Percentiles rank a stretch among this genome's conserved stretches.
Evolutionary conservation across 2,113 vertebrate genomes (phyloP).

Genomic region (Daboia siamensis): DNA sequence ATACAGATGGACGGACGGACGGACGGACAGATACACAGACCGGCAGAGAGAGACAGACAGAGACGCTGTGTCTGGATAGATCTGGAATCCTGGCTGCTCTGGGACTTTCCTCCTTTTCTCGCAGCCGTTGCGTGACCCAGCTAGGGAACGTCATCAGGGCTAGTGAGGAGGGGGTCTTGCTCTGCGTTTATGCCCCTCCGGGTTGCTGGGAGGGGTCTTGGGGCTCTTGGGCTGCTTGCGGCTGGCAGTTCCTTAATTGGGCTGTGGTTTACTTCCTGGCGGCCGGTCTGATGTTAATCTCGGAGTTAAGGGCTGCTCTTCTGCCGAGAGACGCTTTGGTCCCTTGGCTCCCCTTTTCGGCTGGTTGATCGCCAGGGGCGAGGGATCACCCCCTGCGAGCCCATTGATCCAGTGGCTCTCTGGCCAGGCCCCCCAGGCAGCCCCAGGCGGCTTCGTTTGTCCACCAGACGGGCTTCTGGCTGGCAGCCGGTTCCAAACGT

Average conservation of each 20-base stretch:
- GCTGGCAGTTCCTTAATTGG: neutral
- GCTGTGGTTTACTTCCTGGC: neutral
- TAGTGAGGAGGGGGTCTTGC: neutral
- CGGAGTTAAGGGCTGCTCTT: neutral
- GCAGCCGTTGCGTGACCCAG: neutral
- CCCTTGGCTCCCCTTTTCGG: neutral
- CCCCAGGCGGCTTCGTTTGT: neutral
- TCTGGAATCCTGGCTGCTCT: too few species aligned
- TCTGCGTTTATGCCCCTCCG: neutral
- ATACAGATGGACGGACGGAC: too few species aligned
- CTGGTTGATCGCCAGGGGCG: neutral
- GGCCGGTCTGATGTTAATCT: too few species aligned
- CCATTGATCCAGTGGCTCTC: neutral
- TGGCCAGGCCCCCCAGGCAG: neutral
- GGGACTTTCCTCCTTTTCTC: neutral
- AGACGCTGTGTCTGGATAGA: too few species aligned
- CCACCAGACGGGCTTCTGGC: too few species aligned
- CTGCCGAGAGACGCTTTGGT: neutral
- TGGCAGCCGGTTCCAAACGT: neutral
- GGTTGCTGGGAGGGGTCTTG: neutral
- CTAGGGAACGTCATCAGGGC: neutral
- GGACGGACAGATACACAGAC: too few species aligned
- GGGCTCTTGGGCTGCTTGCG: neutral
- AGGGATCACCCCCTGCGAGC: neutral
- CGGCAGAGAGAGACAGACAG: too few species aligned